Evolutionary conservation across 2,797 vertebrate genomes (phyloP), one percentile per base, ranked within the genome.

Genomic region (Todus mexicanus): DNA sequence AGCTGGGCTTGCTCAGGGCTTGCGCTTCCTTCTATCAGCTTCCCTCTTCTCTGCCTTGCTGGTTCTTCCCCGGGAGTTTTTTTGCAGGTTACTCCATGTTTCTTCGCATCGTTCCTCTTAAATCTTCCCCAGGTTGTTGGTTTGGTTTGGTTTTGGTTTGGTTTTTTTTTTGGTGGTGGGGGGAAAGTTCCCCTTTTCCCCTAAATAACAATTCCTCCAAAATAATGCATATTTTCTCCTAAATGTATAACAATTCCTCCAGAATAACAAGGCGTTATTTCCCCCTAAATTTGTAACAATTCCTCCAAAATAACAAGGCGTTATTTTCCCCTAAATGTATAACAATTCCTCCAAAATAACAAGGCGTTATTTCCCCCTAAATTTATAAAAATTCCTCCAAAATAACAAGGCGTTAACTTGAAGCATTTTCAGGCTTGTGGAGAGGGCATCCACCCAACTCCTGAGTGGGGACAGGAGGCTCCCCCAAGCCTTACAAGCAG

Each of bases 61-160:
- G 63, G 63, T 35, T 78, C 82, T 88, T 94, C 43, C 51, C 51
- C 35, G 27, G n/a, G 92, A 94, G 79, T 91, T n/a, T n/a, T n/a
- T n/a, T 94, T 68, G 81, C 87, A 87, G 92, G 82, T 94, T 94
- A 93, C 86, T 93, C 92, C 87, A 91, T 91, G 27, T 93, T 87
- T 76, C 87, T 79, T 90, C n/a, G 6, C 93, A 92, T 80, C 63
- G 5, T 91, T 93, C 89, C 73, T 47, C 78, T 72, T 72, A 73
- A 40, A 92, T 88, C 82, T 74, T n/a, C 31, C 48, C 51, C 51
- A 79, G 64, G 16, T 90, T 63, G 54, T 60, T 14, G 7, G 40
- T 21, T 16, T 42, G 42, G 15, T n/a, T n/a, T n/a, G n/a, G n/a
- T n/a, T n/a, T n/a, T n/a, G n/a, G n/a, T n/a, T n/a, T n/a, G n/a